Evolutionary conservation across 1,140 invertebrate genomes (phyloP).

Genomic region (Scaptomyza pallida): DNA sequence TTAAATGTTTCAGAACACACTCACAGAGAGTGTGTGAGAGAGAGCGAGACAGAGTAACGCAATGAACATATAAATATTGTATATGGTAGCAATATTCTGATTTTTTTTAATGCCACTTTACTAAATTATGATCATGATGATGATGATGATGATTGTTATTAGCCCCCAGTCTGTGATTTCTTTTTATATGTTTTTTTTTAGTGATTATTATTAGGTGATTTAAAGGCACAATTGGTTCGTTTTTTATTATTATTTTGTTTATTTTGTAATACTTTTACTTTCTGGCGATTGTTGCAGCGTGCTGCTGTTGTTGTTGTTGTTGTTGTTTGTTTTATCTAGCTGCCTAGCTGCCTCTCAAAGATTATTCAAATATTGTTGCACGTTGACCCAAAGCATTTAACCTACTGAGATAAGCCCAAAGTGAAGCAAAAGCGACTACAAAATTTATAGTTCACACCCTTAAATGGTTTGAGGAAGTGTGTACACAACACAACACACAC

Average conservation of each 20-base stretch:
- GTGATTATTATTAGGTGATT: constrained; percentile 21
- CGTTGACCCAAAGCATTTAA: constrained; percentile 64
- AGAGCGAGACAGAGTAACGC: constrained; percentile 30
- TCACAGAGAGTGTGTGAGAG: too few relatives aligned
- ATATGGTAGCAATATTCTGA: constrained; percentile 79
- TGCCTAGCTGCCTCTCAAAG: constrained; percentile 45
- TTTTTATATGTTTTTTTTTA: too few relatives aligned
- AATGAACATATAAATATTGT: constrained; percentile 76
- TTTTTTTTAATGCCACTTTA: constrained; percentile 79
- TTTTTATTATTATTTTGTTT: not conserved
- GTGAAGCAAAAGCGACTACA: constrained; percentile 11
- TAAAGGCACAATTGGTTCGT: constrained; percentile 20
- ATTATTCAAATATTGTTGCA: constrained; percentile 81
- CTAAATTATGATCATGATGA: too few relatives aligned
- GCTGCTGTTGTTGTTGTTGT: too few relatives aligned
- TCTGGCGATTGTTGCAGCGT: constrained; percentile 35
- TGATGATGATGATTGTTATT: constrained; percentile 58
- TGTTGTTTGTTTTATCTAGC: too few relatives aligned
- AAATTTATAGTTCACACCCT: constrained; percentile 73
- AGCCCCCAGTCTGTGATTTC: constrained; percentile 30
- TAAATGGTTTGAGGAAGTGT: constrained; percentile 2
- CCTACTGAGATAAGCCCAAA: constrained; percentile 61
- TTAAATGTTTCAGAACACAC: constrained; percentile 58
- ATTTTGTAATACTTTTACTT: not conserved
- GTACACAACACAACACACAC: not conserved